Evolutionary conservation across 2,113 vertebrate species (phyloP), one percentile per base, ranked within the genome.

Genomic region (Talpa occidentalis): DNA sequence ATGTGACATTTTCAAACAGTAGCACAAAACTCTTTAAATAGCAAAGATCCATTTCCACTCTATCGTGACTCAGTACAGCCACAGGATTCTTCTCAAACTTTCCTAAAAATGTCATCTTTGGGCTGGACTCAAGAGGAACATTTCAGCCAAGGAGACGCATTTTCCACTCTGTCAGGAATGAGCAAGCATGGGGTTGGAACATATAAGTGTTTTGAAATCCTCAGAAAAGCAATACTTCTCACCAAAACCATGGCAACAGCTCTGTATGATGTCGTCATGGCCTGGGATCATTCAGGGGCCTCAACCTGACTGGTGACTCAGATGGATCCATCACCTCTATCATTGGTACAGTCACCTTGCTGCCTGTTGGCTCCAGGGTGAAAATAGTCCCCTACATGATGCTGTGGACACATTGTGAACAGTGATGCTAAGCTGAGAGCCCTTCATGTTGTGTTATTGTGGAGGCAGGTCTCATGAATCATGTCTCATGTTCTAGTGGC

Each of bases 91-190:
- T 97, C 97, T 97, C 96, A 97, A 97, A 97, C 90, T 97, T 97
- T 97, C 97, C 97, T 97, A 95, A 97, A 97, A 97, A 97, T 97
- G 97, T 97, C 96, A 97, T 97, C 97, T 97, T 97, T 97, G 97
- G 97, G 96, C 91, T 97, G 93, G 83, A 94, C 97, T 97, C 96
- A 97, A 97, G 96, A 96, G 88, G 97, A 93, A 97, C 96, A 96
- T 97, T 97, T 96, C 89, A 95, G 96, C 94, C 97, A 96, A 95
- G 84, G 95, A 97, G 94, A 94, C 87, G 62, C 96, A 97, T 97
- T 97, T 97, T 97, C 97, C 96, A 97, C 96, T 96, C 95, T 97
- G 96, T 95, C 93, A 96, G 94, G 93, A 97, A 96, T 82, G 96
- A 97, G 64, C 69, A 28, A 96, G 84, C 90, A 87, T 90, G 82